Percentiles rank a stretch among this genome's conserved stretches.
These are phyloP conservation scores for Porites divaricata DNA, from an alignment of 92 coral and sea anemone genomes.

Conservation along the genomic window DNA sequence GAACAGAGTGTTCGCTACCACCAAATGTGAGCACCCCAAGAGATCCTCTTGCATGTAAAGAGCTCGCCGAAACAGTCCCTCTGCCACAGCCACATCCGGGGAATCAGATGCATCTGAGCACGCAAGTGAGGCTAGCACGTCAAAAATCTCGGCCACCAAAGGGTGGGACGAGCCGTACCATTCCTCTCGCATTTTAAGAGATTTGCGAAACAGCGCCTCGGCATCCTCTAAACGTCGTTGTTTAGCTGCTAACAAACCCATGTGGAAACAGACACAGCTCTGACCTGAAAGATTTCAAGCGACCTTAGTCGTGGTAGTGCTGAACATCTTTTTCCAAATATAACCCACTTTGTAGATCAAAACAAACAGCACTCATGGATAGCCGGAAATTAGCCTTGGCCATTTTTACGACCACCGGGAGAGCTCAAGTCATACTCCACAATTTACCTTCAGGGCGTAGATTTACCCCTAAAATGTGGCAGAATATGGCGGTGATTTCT, in stretches of 20 bases:
- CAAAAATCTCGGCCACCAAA: slow-evolving; percentile 82
- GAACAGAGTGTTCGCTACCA: slow-evolving; percentile 88
- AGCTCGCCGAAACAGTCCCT: slow-evolving; percentile 84
- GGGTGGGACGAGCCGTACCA: slow-evolving; percentile 97
- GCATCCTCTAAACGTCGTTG: slow-evolving; percentile 82
- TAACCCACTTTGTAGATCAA: too few species aligned
- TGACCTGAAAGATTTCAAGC: not conserved
- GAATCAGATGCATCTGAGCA: slow-evolving; percentile 66
- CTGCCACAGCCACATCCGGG: slow-evolving; percentile 67
- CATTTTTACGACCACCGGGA: too few species aligned
- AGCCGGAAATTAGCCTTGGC: too few species aligned
- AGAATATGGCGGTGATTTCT: too few species aligned
- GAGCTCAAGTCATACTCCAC: too few species aligned
- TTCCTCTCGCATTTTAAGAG: slow-evolving; percentile 77
- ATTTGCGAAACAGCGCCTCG: slow-evolving; percentile 67
- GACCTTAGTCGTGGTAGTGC: not conserved
- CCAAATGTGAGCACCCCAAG: slow-evolving; percentile 82
- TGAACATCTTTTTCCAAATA: not conserved
- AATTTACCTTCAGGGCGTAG: too few species aligned
- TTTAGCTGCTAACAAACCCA: slow-evolving; percentile 79
- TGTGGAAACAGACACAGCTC: slow-evolving; percentile 66
- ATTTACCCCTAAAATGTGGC: too few species aligned
- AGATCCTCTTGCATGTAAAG: slow-evolving; percentile 86
- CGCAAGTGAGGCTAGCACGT: slow-evolving; percentile 82
- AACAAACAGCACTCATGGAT: too few species aligned